These are phyloP conservation scores for rabbit (Oryctolagus cuniculus) DNA, from an alignment of 2,113 vertebrate genomes.

Conservation along the genomic window DNA sequence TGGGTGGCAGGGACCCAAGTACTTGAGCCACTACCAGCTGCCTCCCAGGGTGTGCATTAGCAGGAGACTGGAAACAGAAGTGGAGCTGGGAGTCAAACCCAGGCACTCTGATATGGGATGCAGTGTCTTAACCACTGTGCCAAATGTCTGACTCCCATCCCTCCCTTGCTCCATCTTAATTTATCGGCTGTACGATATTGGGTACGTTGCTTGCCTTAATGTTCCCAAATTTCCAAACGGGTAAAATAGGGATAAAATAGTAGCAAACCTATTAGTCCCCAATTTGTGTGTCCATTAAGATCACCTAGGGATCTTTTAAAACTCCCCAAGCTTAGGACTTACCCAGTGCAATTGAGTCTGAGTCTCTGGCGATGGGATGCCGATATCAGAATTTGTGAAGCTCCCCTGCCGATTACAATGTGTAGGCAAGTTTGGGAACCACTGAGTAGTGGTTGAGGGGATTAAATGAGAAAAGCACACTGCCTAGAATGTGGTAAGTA, in stretches of 20 bases:
- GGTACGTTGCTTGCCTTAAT: constrained; percentile 24
- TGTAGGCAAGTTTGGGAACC: constrained; percentile 41
- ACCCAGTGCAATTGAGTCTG: background rate
- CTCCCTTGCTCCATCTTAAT: no score
- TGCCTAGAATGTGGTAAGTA: constrained; percentile 26
- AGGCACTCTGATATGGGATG: no score
- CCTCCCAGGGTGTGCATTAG: no score
- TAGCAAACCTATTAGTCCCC: constrained; percentile 1
- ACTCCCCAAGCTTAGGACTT: background rate
- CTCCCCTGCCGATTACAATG: background rate
- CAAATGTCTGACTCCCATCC: no score
- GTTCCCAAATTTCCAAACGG: background rate
- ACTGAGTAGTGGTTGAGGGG: background rate
- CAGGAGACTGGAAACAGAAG: no score
- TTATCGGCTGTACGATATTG: background rate
- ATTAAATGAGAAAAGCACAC: constrained; percentile 53
- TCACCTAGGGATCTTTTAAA: constrained; percentile 26
- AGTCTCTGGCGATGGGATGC: background rate
- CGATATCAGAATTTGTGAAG: background rate
- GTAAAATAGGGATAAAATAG: constrained; percentile 19
- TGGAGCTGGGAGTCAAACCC: no score
- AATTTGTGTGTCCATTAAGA: background rate
- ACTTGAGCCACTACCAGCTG: no score
- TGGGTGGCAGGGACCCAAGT: no score
- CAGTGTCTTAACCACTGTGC: no score